Conservation (phyloP, 2,888 invertebrate genomes). For the Eupithecia subfuscata region DNA sequence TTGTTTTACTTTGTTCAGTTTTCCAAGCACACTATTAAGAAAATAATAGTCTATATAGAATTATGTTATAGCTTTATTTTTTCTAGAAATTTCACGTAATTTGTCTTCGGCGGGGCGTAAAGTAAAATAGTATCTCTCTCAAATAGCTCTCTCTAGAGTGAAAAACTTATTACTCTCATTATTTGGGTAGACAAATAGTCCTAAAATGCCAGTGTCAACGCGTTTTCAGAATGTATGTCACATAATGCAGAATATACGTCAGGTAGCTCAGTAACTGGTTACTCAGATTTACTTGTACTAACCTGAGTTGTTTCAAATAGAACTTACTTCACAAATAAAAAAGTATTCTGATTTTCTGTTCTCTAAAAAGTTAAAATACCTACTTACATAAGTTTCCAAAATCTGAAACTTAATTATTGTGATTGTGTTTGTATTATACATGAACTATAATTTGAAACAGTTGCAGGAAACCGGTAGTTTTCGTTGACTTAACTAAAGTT, state of each 20-base stretch:
- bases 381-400: too few species aligned
- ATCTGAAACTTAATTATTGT: too few species aligned
- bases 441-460: too few species aligned
- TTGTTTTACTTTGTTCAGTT: constrained; percentile 27
- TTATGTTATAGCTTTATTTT: constrained; percentile 27
- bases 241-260: not conserved
- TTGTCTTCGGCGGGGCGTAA: constrained; percentile 31
- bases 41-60: constrained; percentile 34
- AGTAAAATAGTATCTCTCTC: constrained; percentile 23
- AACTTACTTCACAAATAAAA: too few species aligned
- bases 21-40: constrained; percentile 34
- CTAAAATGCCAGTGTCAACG: not conserved
- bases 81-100: constrained; percentile 31
- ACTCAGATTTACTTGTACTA: not conserved
- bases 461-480: too few species aligned
- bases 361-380: too few species aligned
- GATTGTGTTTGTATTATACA: too few species aligned
- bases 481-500: too few species aligned
- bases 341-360: too few species aligned
- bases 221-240: too few species aligned
- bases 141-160: constrained; percentile 8
- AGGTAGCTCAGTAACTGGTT: not conserved
- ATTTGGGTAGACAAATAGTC: constrained; percentile 1
- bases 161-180: constrained; percentile 22
- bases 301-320: too few species aligned